Conservation (phyloP, 2,113 vertebrate genomes). For the Rissa tridactyla region DNA sequence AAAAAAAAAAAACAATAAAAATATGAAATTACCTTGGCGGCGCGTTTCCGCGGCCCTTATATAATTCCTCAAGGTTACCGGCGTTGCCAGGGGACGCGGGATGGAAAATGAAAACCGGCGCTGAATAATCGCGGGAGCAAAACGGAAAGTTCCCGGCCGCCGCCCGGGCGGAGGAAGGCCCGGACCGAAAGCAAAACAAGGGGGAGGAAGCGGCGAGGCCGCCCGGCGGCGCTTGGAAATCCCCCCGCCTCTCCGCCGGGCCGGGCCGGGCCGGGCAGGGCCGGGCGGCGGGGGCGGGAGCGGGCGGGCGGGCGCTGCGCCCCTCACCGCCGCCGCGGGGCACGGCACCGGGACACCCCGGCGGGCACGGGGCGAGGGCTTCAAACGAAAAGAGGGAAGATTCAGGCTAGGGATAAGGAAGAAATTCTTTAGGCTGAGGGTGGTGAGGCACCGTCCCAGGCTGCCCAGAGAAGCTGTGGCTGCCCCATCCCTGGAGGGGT, state of each 20-base stretch:
- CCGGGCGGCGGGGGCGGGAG: background rate
- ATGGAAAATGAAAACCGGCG: constrained; percentile 75
- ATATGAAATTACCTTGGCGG: constrained; percentile 58
- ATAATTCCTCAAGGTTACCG: constrained; percentile 72
- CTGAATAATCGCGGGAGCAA: constrained; percentile 76
- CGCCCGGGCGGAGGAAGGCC: constrained; percentile 73
- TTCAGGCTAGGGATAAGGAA: background rate
- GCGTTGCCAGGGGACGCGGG: constrained; percentile 70
- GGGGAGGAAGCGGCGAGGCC: constrained; percentile 79
- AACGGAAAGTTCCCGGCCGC: constrained; percentile 80
- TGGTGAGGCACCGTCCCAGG: background rate
- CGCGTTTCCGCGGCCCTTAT: constrained; percentile 68
- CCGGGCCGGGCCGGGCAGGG: background rate
- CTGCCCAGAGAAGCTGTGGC: background rate
- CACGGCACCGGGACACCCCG: background rate
- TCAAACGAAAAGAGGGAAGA: background rate
- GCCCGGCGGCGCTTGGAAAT: constrained; percentile 79
- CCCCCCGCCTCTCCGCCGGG: constrained; percentile 67
- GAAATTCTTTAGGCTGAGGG: background rate
- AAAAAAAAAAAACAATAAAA: background rate
- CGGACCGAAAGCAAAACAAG: constrained; percentile 99
- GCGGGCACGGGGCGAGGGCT: background rate
- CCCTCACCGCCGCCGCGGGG: background rate
- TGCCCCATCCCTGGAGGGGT: background rate
- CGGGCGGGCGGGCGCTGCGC: constrained; percentile 69